A percentile compares a stretch with the other conserved stretches of the same genome.
phyloP scores from a whole-genome alignment of 2,113 vertebrate genomes.

The Cololabis saira region DNA sequence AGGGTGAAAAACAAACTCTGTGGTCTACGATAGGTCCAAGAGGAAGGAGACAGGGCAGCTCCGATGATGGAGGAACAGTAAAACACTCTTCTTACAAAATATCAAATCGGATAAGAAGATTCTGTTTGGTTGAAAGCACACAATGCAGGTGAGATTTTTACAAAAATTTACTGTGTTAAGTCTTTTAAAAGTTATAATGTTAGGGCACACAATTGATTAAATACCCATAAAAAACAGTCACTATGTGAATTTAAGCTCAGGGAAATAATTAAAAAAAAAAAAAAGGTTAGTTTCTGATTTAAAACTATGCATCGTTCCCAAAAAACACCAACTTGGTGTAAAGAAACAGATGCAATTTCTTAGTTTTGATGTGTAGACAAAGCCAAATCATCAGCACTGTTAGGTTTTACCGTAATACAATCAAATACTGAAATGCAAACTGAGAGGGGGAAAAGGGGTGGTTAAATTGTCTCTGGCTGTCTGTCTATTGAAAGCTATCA shows the following conservation, averaged over 20 bases:
- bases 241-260: too few relatives aligned
- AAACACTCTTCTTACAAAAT: conserved; percentile 66
- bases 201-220: conserved; percentile 37
- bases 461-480: conserved; percentile 71
- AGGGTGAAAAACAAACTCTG: conserved; percentile 40
- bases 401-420: conserved; percentile 14
- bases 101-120: conserved; percentile 63
- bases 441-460: conserved; percentile 36
- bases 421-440: conserved; percentile 17
- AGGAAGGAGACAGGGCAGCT: conserved; percentile 74
- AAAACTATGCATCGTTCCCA: too few relatives aligned
- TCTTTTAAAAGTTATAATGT: conserved; percentile 10
- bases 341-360: too few relatives aligned
- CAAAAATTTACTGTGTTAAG: conserved; percentile 9
- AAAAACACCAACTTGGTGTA: too few relatives aligned
- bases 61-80: conserved; percentile 69
- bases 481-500: conserved; percentile 6
- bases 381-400: conserved; percentile 32
- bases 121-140: conserved; percentile 61
- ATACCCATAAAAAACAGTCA: conserved; percentile 34
- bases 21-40: conserved; percentile 80
- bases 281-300: too few relatives aligned
- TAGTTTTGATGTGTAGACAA: conserved; percentile 17
- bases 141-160: conserved; percentile 44
- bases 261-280: too few relatives aligned